Evolutionary conservation across 1,140 invertebrate genomes (phyloP), one percentile per base, ranked within the genome.

Genomic region (Macrosteles quadrilineatus): DNA sequence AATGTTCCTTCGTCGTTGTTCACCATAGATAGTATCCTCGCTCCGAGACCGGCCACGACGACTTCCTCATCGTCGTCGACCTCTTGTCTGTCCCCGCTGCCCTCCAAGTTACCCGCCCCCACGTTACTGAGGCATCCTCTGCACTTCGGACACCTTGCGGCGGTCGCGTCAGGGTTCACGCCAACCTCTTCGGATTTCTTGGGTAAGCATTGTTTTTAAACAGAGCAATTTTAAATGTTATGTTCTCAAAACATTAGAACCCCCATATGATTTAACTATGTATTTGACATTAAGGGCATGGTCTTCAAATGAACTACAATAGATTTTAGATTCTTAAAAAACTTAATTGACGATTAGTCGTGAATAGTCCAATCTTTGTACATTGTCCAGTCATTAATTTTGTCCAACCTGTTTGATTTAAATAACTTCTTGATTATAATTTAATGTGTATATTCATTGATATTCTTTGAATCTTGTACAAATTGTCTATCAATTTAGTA

Each of bases 1-100:
- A 23, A 83, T 17, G 83, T 83, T 11, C 83, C 87, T 1, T 83
- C 88, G 55, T 91, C 89, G 31, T 81, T 90, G 32, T 92, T 92
- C 77, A 92, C 90, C 72, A 93, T 92, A 73, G 91, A 93, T 79
- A 92, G 90, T 80, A 91, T 92, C 68, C 80, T 93, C 75, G 90
- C 89, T 23, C 87, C 87, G 29, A 80, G 85, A 14, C 80, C 72
- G 81, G 63, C 82, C 80, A 57, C 82, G 81, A 29, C 82, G 84
- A 36, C 32, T 36, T 36, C 32, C 14, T 36, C 32, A 1, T 77
- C 11, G 76, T 75, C 32, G 71, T 76, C 78, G 69, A 83, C 78
- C 73, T 83, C 77, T 73, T 79, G 79, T 76, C 75, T 89, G 87
- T 31, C 86, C 45, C 30, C 62, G 87, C 32, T 81, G 84, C 9